Percentiles rank a stretch among this genome's conserved stretches.
Evolutionary conservation across 1,140 invertebrate species (phyloP).

Genomic region (Campoletis sonorensis): DNA sequence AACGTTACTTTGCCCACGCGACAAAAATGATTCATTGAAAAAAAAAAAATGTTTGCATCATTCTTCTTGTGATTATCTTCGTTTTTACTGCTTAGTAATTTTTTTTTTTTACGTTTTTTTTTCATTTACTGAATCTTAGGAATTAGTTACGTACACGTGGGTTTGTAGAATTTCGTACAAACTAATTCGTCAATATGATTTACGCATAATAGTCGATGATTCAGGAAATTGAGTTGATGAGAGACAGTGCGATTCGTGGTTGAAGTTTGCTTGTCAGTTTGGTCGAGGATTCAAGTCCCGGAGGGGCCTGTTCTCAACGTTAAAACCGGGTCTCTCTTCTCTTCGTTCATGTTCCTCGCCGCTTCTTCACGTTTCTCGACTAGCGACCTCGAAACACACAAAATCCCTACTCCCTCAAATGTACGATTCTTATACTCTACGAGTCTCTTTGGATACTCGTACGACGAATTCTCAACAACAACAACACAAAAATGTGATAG

Average conservation of each 20-base stretch:
- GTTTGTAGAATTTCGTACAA: not conserved
- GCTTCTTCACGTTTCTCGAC: slow-evolving; percentile 25
- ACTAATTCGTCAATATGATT: not conserved
- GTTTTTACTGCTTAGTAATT: no score
- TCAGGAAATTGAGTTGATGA: not conserved
- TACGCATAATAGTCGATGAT: not conserved
- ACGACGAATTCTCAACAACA: not conserved
- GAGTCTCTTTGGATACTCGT: not conserved
- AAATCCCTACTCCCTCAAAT: slow-evolving; percentile 14
- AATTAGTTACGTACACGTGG: not conserved
- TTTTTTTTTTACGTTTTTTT: not conserved
- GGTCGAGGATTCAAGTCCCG: not conserved
- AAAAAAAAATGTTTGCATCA: not conserved
- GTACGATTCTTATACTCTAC: no score
- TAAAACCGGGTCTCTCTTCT: slow-evolving; percentile 28
- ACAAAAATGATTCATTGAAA: not conserved
- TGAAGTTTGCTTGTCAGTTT: not conserved
- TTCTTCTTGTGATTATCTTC: not conserved
- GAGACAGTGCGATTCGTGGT: not conserved
- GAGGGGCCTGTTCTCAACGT: slow-evolving; percentile 8
- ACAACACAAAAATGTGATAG: not conserved
- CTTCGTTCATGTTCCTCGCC: not conserved
- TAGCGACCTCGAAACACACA: slow-evolving; percentile 29
- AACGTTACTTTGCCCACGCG: not conserved
- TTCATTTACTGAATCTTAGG: not conserved